phyloP scores from a whole-genome alignment of 2,113 vertebrate genomes.

The Gnathonemus longibarbis region DNA sequence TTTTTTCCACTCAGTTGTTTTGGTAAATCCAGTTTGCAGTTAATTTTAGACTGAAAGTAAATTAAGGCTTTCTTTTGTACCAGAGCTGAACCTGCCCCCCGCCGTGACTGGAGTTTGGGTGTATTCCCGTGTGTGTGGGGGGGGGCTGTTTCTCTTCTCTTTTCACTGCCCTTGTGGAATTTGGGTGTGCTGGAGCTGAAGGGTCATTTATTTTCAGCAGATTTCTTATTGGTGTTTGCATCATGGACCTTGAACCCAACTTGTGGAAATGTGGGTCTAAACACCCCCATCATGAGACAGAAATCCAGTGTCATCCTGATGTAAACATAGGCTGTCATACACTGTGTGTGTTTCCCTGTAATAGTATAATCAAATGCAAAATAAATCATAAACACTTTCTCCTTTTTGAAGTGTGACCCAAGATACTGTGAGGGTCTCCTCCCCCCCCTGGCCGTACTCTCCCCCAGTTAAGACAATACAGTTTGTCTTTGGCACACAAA shows the following conservation, averaged over 20 bases:
- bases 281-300: not conserved
- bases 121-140: not conserved
- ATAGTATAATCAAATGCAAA: not conserved
- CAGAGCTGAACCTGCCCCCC: not conserved
- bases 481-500: conserved; percentile 51
- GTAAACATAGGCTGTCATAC: not conserved
- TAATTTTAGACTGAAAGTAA: not conserved
- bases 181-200: not conserved
- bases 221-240: not conserved
- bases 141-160: not conserved
- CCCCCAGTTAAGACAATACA: not conserved
- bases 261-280: not conserved
- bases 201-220: not conserved
- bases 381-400: not conserved
- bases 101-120: not conserved
- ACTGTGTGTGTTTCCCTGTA: not conserved
- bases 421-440: not conserved
- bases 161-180: not conserved
- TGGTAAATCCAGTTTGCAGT: not conserved
- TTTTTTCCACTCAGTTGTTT: not conserved
- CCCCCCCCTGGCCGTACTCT: not conserved
- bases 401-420: not conserved
- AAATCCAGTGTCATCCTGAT: not conserved
- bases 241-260: not conserved
- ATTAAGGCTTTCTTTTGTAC: not conserved